Conservation (phyloP, 2,888 invertebrate genomes). For the Shargacucullia verbasci region DNA sequence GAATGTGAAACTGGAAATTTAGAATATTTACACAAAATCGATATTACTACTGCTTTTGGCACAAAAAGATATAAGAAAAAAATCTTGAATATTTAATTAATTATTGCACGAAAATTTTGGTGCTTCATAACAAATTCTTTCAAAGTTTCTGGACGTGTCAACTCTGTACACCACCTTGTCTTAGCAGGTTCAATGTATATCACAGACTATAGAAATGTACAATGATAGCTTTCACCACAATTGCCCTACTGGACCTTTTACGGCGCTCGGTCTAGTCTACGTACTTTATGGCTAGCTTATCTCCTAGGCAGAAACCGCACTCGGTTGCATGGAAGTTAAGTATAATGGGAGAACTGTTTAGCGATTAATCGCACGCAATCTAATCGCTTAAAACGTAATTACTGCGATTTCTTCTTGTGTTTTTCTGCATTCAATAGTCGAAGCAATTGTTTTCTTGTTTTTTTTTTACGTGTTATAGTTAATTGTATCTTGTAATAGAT, state of each 20-base stretch:
- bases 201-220: constrained; percentile 5
- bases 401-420: background rate
- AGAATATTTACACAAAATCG: too few relatives aligned
- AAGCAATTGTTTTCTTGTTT: too few relatives aligned
- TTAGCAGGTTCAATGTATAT: background rate
- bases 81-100: too few relatives aligned
- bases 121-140: too few relatives aligned
- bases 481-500: too few relatives aligned
- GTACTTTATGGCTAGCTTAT: constrained; percentile 13
- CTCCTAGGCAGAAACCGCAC: constrained; percentile 13
- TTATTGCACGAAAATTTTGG: too few relatives aligned
- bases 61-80: too few relatives aligned
- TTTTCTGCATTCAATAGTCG: too few relatives aligned
- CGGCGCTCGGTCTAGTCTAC: constrained; percentile 18
- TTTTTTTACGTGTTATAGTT: too few relatives aligned
- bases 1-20: constrained; percentile 5
- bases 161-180: background rate
- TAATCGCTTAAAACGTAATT: constrained; percentile 18
- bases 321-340: constrained; percentile 1
- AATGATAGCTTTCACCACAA: constrained; percentile 39
- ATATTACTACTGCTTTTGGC: too few relatives aligned
- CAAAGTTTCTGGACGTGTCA: too few relatives aligned
- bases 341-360: constrained; percentile 1
- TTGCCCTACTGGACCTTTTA: constrained; percentile 18
- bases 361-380: constrained; percentile 39